Evolutionary conservation across 2,113 vertebrate genomes (phyloP).

Genomic region (Aldabrachelys gigantea): DNA sequence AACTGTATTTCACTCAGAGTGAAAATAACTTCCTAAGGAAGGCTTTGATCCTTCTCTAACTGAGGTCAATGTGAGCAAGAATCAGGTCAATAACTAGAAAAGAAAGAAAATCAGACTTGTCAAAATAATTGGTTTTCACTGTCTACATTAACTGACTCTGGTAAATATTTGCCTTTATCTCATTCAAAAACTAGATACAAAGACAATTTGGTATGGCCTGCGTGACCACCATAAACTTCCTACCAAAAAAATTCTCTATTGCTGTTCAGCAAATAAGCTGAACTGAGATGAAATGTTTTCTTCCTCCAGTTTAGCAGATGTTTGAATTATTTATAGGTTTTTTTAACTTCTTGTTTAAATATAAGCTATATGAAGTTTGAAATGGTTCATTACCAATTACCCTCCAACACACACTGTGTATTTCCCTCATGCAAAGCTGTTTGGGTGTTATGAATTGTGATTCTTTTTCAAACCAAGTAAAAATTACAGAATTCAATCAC

Average conservation of each 20-base stretch:
- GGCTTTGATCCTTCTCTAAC: neutral
- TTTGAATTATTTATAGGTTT: neutral
- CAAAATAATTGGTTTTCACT: neutral
- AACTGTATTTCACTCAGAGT: neutral
- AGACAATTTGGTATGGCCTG: neutral
- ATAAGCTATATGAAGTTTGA: neutral
- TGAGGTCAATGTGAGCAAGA: neutral
- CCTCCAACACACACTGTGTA: neutral
- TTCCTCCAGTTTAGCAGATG: slow-evolving; percentile 20
- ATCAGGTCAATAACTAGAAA: neutral
- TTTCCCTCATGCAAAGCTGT: neutral
- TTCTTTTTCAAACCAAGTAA: neutral
- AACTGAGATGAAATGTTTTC: slow-evolving; percentile 35
- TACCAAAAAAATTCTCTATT: slow-evolving; percentile 15
- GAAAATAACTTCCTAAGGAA: neutral
- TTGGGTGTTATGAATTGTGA: neutral
- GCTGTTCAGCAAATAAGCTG: neutral
- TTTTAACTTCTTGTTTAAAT: neutral
- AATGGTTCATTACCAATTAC: neutral
- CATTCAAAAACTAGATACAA: neutral
- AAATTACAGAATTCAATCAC: neutral
- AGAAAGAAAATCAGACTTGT: neutral
- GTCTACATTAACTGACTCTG: neutral
- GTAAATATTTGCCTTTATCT: neutral
- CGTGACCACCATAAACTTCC: neutral